Percentiles rank a stretch among this genome's conserved stretches.
Evolutionary conservation across 2,797 vertebrate genomes (phyloP).

Genomic region (Phrynocephalus vlangalii): DNA sequence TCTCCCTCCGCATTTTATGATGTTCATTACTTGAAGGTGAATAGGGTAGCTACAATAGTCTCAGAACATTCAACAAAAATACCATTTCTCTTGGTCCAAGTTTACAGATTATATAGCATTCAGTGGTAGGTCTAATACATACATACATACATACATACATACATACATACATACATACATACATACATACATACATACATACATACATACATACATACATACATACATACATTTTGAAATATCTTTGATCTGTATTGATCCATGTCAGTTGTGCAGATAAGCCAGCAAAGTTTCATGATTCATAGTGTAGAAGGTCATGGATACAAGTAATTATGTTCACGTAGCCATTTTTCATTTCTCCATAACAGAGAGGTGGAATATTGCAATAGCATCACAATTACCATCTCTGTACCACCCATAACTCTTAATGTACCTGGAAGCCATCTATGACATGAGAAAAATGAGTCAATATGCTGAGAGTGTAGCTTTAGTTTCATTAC

Average conservation of each 20-base stretch:
- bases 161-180: too few relatives aligned
- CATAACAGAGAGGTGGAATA: conserved; percentile 14
- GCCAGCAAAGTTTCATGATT: conserved; percentile 7
- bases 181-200: not conserved
- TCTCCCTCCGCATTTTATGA: conserved; percentile 8
- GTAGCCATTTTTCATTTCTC: conserved; percentile 20
- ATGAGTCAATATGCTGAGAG: not conserved
- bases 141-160: too few relatives aligned
- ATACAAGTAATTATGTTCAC: conserved; percentile 9
- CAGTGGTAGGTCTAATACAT: not conserved
- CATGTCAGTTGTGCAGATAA: not conserved
- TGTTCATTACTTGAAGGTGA: conserved; percentile 15
- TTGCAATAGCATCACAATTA: not conserved
- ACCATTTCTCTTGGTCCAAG: not conserved
- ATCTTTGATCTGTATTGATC: not conserved
- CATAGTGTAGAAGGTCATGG: conserved; percentile 6
- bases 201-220: too few relatives aligned
- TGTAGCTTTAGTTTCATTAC: not conserved
- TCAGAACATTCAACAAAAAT: conserved; percentile 1
- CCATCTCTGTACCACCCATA: not conserved
- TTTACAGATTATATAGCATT: not conserved
- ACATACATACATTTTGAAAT: not conserved
- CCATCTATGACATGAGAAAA: not conserved
- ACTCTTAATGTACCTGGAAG: conserved; percentile 14
- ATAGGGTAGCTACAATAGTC: conserved; percentile 9